Evolutionary conservation across 2,888 invertebrate genomes (phyloP).

Genomic region (Rugalucina vietnamica): DNA sequence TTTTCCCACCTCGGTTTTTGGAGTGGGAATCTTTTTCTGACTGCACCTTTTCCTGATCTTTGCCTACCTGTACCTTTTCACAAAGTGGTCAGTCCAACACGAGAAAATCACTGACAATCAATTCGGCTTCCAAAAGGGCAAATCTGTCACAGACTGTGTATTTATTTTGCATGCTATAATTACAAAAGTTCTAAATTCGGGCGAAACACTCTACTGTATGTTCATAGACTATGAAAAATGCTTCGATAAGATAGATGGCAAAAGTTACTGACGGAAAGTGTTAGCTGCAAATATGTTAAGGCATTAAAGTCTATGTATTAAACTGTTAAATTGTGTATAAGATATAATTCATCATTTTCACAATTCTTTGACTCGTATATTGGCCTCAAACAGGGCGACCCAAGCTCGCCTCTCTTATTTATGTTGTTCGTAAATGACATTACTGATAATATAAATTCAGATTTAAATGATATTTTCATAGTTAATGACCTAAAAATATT

Average conservation of each 20-base stretch:
- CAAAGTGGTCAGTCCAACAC: background rate
- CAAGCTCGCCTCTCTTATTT: background rate
- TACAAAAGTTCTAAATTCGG: background rate
- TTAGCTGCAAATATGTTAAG: background rate
- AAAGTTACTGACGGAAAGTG: background rate
- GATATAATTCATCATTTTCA: background rate
- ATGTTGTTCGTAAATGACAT: slow-evolving; percentile 23
- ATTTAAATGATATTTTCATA: slow-evolving; percentile 11
- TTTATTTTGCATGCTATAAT: background rate
- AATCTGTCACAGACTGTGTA: background rate
- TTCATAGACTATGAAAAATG: background rate
- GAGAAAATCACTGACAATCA: background rate
- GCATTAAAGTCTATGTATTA: background rate
- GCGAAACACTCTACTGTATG: background rate
- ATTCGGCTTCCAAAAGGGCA: too few relatives aligned
- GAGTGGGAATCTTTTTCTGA: background rate
- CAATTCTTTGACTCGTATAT: background rate
- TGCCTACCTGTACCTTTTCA: too few relatives aligned
- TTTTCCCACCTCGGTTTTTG: too few relatives aligned
- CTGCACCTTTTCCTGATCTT: too few relatives aligned
- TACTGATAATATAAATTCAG: background rate
- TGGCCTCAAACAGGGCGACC: background rate
- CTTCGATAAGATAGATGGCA: slow-evolving; percentile 6
- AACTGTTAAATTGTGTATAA: background rate
- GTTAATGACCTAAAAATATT: background rate